phyloP scores from a whole-genome alignment of 2,888 invertebrate species.

The Thereva nobilitata region DNA sequence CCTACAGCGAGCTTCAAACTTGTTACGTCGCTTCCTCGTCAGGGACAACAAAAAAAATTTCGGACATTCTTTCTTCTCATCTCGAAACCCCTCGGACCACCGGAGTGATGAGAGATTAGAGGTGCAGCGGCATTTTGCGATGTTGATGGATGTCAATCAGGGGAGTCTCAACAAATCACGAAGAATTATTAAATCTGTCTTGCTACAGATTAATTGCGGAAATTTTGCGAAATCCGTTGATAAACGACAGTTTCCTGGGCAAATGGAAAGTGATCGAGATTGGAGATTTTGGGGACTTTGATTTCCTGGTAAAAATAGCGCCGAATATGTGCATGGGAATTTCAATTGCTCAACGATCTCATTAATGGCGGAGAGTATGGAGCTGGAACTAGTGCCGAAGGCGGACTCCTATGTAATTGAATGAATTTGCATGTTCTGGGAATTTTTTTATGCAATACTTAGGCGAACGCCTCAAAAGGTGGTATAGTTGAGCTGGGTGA shows the following conservation, averaged over 20 bases:
- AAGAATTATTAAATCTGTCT: conserved; percentile 9
- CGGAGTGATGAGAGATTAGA: too few relatives aligned
- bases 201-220: conserved; percentile 20
- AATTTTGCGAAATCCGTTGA: background rate
- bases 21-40: background rate
- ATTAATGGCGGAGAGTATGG: conserved; percentile 1
- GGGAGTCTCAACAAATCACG: conserved; percentile 6
- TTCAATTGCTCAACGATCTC: conserved; percentile 12
- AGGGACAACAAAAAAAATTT: conserved; percentile 5
- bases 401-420: too few relatives aligned
- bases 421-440: conserved; percentile 13
- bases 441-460: conserved; percentile 21
- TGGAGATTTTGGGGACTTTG: too few relatives aligned
- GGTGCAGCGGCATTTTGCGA: background rate
- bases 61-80: background rate
- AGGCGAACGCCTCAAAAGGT: conserved; percentile 1
- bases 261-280: too few relatives aligned
- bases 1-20: conserved; percentile 5
- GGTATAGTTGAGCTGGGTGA: background rate
- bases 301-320: conserved; percentile 12
- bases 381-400: conserved; percentile 12
- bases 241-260: too few relatives aligned
- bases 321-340: conserved; percentile 7
- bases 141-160: conserved; percentile 25
- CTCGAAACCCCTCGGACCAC: too few relatives aligned